Evolutionary conservation across 2,888 invertebrate species (phyloP), one percentile per base, ranked within the genome.

Genomic region (Gryllus longicercus): DNA sequence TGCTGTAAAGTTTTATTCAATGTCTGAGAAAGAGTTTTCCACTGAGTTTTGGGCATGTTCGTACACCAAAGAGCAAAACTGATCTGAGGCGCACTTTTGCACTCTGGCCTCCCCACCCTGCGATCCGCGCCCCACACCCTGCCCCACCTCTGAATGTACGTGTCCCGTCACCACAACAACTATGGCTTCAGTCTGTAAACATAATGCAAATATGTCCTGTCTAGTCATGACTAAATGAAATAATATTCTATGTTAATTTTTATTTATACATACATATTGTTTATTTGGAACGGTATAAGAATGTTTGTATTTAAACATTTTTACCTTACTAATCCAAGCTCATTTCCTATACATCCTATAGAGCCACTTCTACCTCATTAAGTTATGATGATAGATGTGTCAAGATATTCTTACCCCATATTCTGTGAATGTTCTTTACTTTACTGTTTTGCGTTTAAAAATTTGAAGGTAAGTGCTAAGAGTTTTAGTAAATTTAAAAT

Each of bases 221-320:
- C 63, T 63, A 63, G 63, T 63, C 63, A 63, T 63, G 63, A 63
- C 63, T 14, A 63, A 63, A 63, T 63, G 63, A 63, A 63, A 63
- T 63, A 63, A 63, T 63, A 63, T 63, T 63, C 63, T 63, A 63
- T 63, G 63, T 63, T 63, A 63, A 63, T 63, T 63, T 63, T 63
- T 18, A 18, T 63, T 18, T 63, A 63, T n/a, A 63, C 63, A 63
- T 63, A 63, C n/a, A 18, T 63, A 63, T 63, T 63, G n/a, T 63
- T 63, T 63, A 14, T 63, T 63, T 63, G 38, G 63, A 63, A 63
- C n/a, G 63, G 63, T 18, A 63, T 11, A 63, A 18, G 63, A 21
- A 18, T n/a, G n/a, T 63, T 14, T 63, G 63, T 63, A 18, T 63
- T 18, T 5, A 63, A 63, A 63, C 8, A 8, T 38, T 38, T 38